Conservation (phyloP, 2,797 vertebrate species). For the Coracias cyanogaster region DNA sequence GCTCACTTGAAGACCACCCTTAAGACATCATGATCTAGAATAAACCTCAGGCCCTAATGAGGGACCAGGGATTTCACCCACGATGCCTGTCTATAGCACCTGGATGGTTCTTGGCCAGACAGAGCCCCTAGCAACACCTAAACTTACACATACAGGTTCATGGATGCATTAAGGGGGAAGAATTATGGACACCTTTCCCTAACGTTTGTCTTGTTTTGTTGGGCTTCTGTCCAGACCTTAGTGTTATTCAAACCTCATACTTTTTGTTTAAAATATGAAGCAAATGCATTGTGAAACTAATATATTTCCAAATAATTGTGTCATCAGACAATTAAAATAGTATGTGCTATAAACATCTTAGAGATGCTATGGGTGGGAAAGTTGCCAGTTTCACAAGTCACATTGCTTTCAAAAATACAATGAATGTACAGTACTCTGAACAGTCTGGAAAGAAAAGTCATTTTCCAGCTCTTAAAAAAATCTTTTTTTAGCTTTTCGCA, state of each 20-base stretch:
- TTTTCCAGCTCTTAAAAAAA: constrained; percentile 62
- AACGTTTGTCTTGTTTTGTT: not conserved
- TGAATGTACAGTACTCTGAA: constrained; percentile 53
- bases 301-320: constrained; percentile 20
- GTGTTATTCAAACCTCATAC: not conserved
- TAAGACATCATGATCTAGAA: not conserved
- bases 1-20: not conserved
- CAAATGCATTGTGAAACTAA: constrained; percentile 17
- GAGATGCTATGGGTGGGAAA: not conserved
- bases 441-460: constrained; percentile 41
- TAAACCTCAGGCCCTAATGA: not conserved
- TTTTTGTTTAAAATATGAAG: not conserved
- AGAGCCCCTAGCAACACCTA: not conserved
- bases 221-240: not conserved
- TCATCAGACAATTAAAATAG: constrained; percentile 48
- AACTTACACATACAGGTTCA: fast-evolving
- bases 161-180: not conserved
- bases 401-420: constrained; percentile 53
- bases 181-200: not conserved
- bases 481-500: constrained; percentile 44
- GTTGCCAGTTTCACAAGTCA: constrained; percentile 32
- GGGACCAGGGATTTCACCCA: not conserved
- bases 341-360: constrained; percentile 35
- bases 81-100: not conserved
- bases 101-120: not conserved